Percentiles rank a stretch among this genome's conserved stretches.
Evolutionary conservation across 2,113 vertebrate species (phyloP).

Genomic region (Hylia prasina): DNA sequence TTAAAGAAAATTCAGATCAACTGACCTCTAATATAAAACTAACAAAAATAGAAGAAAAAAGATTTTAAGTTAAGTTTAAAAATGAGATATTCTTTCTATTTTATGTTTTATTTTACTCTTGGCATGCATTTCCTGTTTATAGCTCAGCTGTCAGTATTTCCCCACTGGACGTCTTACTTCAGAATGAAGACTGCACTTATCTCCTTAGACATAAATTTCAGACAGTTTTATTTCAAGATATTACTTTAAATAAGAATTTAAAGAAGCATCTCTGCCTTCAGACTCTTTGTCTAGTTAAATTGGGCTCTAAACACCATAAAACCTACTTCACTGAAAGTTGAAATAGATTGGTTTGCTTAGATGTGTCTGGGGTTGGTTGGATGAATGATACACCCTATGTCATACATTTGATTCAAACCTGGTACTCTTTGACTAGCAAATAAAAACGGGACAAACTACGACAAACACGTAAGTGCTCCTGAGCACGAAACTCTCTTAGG

Average conservation of each 20-base stretch:
- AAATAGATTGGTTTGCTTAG: background rate
- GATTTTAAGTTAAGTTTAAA: background rate
- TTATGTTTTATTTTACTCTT: background rate
- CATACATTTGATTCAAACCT: background rate
- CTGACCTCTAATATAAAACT: background rate
- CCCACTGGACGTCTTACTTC: background rate
- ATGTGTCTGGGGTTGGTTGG: background rate
- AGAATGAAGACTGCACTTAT: background rate
- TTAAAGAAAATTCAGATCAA: background rate
- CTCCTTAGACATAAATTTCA: background rate
- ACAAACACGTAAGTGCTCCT: background rate
- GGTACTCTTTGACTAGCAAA: background rate
- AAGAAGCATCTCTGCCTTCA: background rate
- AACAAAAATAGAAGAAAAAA: background rate
- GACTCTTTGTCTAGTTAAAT: background rate
- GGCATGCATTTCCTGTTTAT: background rate
- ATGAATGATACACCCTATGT: background rate
- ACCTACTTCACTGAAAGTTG: background rate
- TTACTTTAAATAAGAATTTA: background rate
- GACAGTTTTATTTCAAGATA: background rate
- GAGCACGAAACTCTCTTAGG: background rate
- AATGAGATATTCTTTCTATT: background rate
- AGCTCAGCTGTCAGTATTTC: background rate
- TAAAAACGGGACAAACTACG: background rate
- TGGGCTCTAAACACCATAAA: background rate